phyloP scores from a whole-genome alignment of 2,113 vertebrate genomes.

The Oreotragus oreotragus region DNA sequence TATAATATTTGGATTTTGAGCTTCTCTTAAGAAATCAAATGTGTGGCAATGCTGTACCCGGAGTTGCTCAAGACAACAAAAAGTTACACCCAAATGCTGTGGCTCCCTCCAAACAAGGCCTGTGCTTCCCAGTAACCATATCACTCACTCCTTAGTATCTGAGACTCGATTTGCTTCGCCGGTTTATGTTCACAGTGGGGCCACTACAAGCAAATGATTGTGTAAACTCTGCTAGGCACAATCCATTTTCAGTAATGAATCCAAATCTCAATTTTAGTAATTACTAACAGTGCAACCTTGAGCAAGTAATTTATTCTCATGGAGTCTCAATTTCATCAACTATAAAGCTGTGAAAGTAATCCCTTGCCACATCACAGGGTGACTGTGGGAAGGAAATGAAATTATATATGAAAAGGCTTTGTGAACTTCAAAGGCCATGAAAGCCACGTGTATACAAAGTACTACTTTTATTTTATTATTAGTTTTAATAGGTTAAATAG shows the following conservation, averaged over 20 bases:
- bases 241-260: neutral
- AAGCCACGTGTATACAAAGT: neutral
- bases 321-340: constrained; percentile 1
- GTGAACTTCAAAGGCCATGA: neutral
- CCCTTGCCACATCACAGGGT: neutral
- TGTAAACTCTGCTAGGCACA: neutral
- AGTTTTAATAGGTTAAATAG: neutral
- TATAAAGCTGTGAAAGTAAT: neutral
- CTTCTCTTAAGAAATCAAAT: neutral
- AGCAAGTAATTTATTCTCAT: neutral
- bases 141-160: neutral
- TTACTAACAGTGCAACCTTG: neutral
- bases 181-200: neutral
- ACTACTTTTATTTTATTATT: neutral
- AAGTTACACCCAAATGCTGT: neutral
- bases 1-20: neutral
- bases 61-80: neutral
- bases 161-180: neutral
- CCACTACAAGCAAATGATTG: neutral
- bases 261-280: neutral
- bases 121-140: neutral
- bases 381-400: neutral
- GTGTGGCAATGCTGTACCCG: neutral
- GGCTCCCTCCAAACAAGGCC: neutral
- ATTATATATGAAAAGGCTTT: neutral